Conservation (phyloP, 2,797 vertebrate species). For the Mus caroli region DNA sequence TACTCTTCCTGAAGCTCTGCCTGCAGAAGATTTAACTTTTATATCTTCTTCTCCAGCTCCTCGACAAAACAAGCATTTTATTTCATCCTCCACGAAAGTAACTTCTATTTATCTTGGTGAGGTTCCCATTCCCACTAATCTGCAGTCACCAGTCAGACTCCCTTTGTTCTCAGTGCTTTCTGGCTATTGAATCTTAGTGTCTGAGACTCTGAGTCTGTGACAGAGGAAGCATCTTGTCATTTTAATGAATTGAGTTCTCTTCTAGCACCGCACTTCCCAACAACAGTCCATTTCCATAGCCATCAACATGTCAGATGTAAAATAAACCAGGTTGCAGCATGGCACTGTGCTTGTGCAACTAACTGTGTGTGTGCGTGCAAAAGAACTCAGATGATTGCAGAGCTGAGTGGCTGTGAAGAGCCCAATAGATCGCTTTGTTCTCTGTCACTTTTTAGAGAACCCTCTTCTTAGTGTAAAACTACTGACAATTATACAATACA, state of each 20-base stretch:
- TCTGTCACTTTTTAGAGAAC: slow-evolving; percentile 35
- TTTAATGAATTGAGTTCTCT: slow-evolving; percentile 76
- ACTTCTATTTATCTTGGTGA: slow-evolving; percentile 73
- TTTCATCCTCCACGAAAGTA: slow-evolving; percentile 69
- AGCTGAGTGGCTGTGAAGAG: not conserved
- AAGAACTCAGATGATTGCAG: not conserved
- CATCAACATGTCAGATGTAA: slow-evolving; percentile 68
- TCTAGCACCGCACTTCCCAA: not conserved
- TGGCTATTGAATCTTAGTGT: slow-evolving; percentile 37
- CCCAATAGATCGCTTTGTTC: not conserved
- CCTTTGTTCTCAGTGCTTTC: slow-evolving; percentile 68
- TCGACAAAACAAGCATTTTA: slow-evolving; percentile 78
- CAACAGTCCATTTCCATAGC: slow-evolving; percentile 53
- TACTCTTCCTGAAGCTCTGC: slow-evolving; percentile 80
- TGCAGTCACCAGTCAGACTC: not conserved
- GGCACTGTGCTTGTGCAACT: not conserved
- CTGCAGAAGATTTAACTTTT: slow-evolving; percentile 75
- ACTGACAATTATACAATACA: not conserved
- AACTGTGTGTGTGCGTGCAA: not conserved
- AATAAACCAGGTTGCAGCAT: slow-evolving; percentile 47
- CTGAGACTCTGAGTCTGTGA: slow-evolving; percentile 2
- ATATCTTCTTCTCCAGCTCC: slow-evolving; percentile 73
- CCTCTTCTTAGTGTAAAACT: slow-evolving; percentile 52
- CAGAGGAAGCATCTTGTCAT: slow-evolving; percentile 68
- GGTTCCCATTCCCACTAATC: slow-evolving; percentile 63